phyloP scores from a whole-genome alignment of 2,888 invertebrate genomes.

The Himalopsyche japonica region DNA sequence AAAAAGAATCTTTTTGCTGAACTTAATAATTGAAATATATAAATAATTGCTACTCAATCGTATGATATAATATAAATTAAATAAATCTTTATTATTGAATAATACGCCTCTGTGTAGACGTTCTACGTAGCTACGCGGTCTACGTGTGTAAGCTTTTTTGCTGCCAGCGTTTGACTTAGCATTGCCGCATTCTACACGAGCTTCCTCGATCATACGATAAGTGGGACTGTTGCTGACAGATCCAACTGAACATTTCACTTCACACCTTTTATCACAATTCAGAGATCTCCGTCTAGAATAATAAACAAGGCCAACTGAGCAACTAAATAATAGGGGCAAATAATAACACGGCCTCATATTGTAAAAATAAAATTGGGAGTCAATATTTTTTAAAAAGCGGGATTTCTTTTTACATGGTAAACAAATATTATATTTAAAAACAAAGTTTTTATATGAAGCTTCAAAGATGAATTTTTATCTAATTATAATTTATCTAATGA shows the following conservation, averaged over 20 bases:
- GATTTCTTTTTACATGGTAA: too few relatives aligned
- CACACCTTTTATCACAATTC: neutral
- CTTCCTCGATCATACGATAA: neutral
- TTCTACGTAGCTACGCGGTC: neutral
- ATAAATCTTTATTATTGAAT: neutral
- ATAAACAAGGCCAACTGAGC: neutral
- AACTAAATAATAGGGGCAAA: neutral
- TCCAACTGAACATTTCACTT: neutral
- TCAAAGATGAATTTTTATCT: too few relatives aligned
- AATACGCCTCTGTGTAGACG: neutral
- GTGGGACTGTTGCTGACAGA: constrained; percentile 8
- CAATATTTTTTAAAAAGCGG: too few relatives aligned
- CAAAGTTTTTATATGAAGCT: too few relatives aligned
- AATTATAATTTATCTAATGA: too few relatives aligned
- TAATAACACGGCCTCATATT: neutral
- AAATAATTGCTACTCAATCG: neutral
- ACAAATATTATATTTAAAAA: too few relatives aligned
- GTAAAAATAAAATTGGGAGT: too few relatives aligned
- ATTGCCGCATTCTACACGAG: neutral
- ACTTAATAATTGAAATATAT: neutral
- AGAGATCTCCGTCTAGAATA: neutral
- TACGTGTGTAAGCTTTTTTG: neutral
- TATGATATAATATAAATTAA: neutral
- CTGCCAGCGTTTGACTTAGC: neutral
- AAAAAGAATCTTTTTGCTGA: too few relatives aligned